Evolutionary conservation across 2,797 vertebrate genomes (phyloP), one percentile per base, ranked within the genome.

Genomic region (Notamacropus eugenii): DNA sequence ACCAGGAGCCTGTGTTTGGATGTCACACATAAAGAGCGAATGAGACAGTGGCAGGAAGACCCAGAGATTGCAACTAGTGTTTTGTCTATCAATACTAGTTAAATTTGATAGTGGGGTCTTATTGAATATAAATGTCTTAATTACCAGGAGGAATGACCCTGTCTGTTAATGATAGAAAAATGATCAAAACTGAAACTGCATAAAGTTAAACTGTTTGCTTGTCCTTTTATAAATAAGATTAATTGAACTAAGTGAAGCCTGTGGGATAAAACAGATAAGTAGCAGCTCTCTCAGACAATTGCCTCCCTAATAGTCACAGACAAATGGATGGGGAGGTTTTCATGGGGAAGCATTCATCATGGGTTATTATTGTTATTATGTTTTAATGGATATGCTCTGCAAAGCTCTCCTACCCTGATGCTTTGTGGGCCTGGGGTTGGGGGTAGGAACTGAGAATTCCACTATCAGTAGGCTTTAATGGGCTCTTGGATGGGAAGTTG

Each of bases 81-180:
- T 46, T 6, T 0, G 52, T 13, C 92, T 94, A 27, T 96, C 90
- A 59, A 12, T 90, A 94, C 87, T 31, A 56, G 94, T 92, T 92
- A 95, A 50, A 67, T 92, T 93, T 93, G 95, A 97, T 96, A 95
- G 94, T 90, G 90, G 56, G 91, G 82, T 92, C 95, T 96, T 93
- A 96, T 90, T 95, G 96, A 87, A 93, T 91, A 0, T 55, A 59
- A 95, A 94, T 93, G 92, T 92, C 95, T 96, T 96, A 97, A 97
- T 97, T 97, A 97, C 56, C 54, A 92, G 96, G 82, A 97, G 95
- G 94, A 94, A 98, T 95, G 96, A 74, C 96, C 96, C 96, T 95
- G 97, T 87, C 97, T 97, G 90, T 97, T 96, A 95, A 54, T 92
- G 54, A 92, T 93, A 95, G 93, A 96, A 97, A 98, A 97, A 95